Conservation (phyloP, 2,113 vertebrate species). For the Lampris megalopsis region DNA sequence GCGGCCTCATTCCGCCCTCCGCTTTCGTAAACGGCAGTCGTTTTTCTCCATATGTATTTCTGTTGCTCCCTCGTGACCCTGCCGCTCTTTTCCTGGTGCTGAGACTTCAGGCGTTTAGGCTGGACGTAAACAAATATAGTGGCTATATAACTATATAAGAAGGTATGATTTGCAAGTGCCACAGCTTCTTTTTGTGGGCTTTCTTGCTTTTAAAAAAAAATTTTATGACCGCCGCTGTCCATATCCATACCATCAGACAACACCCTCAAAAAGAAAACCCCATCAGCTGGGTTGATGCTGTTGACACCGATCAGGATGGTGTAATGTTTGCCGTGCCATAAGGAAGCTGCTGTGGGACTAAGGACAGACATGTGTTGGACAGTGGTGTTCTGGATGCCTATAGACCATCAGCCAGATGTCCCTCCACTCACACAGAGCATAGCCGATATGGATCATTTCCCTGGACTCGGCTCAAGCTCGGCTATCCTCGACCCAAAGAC, state of each 20-base stretch:
- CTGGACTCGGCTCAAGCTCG: conserved; percentile 10
- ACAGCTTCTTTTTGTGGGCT: too few species aligned
- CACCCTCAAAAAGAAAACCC: too few species aligned
- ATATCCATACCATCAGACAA: too few species aligned
- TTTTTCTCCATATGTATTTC: not conserved
- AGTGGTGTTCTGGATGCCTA: conserved; percentile 54
- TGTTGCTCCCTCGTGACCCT: not conserved
- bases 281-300: not conserved
- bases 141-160: not conserved
- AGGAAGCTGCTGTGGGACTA: conserved; percentile 37
- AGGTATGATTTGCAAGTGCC: not conserved
- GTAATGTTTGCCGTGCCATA: not conserved
- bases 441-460: conserved; percentile 51
- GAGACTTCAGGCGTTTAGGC: not conserved
- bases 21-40: not conserved
- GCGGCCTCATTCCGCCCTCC: not conserved
- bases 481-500: not conserved
- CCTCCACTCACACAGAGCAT: conserved; percentile 29
- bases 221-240: too few species aligned
- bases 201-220: too few species aligned
- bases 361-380: conserved; percentile 58
- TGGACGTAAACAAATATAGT: not conserved
- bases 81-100: not conserved
- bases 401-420: conserved; percentile 54
- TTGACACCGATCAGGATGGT: too few species aligned